Percentiles rank a stretch among this genome's conserved stretches.
phyloP scores from a whole-genome alignment of 2,797 vertebrate genomes.

The Girardinus metallicus region DNA sequence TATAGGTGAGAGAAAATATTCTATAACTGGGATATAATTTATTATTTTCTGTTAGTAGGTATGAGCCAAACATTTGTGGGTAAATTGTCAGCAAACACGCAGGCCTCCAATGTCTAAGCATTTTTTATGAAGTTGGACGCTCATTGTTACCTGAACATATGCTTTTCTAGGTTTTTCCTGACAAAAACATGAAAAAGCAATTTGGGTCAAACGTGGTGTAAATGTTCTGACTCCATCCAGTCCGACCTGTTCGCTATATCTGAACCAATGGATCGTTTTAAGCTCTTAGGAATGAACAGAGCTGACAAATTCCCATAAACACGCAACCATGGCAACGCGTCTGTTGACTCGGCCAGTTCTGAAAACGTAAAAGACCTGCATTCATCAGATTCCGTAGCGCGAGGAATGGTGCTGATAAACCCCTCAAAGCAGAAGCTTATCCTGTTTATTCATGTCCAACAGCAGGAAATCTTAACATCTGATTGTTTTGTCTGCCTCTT shows the following conservation, averaged over 20 bases:
- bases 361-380: neutral
- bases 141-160: neutral
- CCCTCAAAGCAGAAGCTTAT: neutral
- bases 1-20: neutral
- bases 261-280: neutral
- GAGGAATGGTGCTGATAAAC: neutral
- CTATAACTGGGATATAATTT: neutral
- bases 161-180: neutral
- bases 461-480: neutral
- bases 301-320: neutral
- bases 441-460: neutral
- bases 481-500: conserved; percentile 21
- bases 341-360: neutral
- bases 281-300: neutral
- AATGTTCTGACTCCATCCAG: neutral
- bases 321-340: neutral
- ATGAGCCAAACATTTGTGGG: neutral
- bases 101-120: neutral
- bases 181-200: neutral
- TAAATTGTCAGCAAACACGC: neutral
- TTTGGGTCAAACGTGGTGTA: neutral
- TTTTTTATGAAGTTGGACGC: neutral
- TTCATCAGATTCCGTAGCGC: neutral
- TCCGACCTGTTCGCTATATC: neutral
- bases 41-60: neutral